phyloP scores from a whole-genome alignment of 2,113 vertebrate species.

The Okapia johnstoni region DNA sequence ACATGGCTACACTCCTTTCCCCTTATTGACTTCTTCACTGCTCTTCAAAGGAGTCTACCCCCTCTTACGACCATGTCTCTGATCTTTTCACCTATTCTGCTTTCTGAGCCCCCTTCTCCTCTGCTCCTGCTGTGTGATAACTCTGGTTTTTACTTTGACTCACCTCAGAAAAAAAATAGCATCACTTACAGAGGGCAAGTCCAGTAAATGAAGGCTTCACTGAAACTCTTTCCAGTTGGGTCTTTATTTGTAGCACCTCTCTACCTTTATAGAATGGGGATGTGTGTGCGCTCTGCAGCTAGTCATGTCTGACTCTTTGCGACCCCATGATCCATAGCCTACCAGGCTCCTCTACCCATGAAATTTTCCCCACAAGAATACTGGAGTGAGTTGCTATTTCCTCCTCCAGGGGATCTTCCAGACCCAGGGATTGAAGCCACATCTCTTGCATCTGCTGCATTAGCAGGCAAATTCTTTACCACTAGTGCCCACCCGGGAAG shows the following conservation, averaged over 20 bases:
- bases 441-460: neutral
- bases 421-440: rapidly evolving
- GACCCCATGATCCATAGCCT: neutral
- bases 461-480: neutral
- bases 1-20: neutral
- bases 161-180: neutral
- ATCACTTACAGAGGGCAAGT: neutral
- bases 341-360: neutral
- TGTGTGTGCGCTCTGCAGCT: neutral
- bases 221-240: neutral
- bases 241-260: neutral
- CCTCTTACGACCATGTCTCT: neutral
- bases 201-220: neutral
- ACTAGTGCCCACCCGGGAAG: neutral
- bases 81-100: neutral
- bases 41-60: neutral
- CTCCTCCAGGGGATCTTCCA: neutral
- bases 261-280: neutral
- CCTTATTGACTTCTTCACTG: neutral
- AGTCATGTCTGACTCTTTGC: neutral
- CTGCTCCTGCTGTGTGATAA: neutral
- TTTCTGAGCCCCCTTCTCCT: neutral
- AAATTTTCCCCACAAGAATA: neutral
- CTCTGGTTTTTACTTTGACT: neutral
- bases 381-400: neutral